Evolutionary conservation across 2,113 vertebrate genomes (phyloP), one percentile per base, ranked within the genome.

Genomic region (Gobius niger): DNA sequence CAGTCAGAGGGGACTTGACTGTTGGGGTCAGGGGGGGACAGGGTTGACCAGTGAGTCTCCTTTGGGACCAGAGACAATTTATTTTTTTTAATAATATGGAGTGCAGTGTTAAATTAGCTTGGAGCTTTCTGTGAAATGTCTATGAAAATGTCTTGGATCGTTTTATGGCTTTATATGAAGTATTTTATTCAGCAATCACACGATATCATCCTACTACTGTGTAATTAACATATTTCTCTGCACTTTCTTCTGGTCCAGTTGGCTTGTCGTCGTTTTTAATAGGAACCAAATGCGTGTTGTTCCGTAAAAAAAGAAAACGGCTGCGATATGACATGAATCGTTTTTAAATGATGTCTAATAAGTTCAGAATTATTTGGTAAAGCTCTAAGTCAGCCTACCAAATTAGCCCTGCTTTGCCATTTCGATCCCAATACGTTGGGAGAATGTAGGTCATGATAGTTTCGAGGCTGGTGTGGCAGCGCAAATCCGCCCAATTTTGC

Each of bases 31-130:
- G 3, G 57, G 61, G 34, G 24, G 54, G 50, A 46, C 59, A 47
- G 59, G 7, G 54, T 15, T 10, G 9, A 70, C 63, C 65, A 54
- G 59, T 54, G 52, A 12, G 18, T 56, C 61, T 72, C 65, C 65
- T 65, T 61, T 70, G 60, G 77, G n/a, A 54, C 53, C 6, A 18
- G 12, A 34, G 24, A 19, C 24, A 56, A n/a, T n/a, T n/a, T n/a
- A n/a, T n/a, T 34, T 56, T 56, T 56, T 56, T 1, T 34, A 7
- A 56, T 19, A 19, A 24, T 18, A 19, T 51, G 49, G 49, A 65
- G 8, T 24, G 34, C 46, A 49, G 63, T 40, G 15, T 56, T 40
- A 14, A 57, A 57, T 57, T 24, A 57, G 54, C 54, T 57, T 40
- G 14, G 34, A 15, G 54, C 54, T 1, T 57, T 56, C 40, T 57